Evolutionary conservation across 2,113 vertebrate genomes (phyloP), one percentile per base, ranked within the genome.

Genomic region (Indri indri): DNA sequence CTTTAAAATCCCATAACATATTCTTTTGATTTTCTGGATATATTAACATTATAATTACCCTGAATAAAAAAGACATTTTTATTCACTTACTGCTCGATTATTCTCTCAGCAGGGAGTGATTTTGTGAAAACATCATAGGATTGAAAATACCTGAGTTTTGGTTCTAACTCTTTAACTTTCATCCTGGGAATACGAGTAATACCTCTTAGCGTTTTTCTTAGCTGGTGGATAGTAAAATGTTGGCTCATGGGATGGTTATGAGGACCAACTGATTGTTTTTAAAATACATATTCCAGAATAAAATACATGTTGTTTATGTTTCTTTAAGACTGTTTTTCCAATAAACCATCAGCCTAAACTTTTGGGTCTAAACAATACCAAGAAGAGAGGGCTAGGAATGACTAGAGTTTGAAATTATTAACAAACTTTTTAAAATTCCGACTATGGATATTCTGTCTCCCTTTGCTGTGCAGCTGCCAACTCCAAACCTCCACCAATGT

Each of bases 321-420:
- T 81, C 92, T 91, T 77, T 95, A 88, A 68, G 23, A 93, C 66
- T 70, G 27, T 59, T 81, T 95, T 57, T 94, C 22, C 52, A 90
- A 32, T 65, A 82, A 88, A 66, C 61, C 34, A 66, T 65, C 77
- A 57, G 42, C 23, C 87, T 88, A 8, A 37, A 88, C 6, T 37
- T 82, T 40, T 59, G 74, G 17, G 11, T 27, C 27, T 65, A 59
- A 82, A 83, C 45, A 32, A 18, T 52, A 42, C 2, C 7, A 83
- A 90, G 40, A 17, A 63, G 30, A 90, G 13, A 93, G 22, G 13
- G 6, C 34, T 88, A 59, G 59, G 34, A 79, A 76, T 30, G 22
- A 47, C 40, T 52, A 76, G 40, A 88, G 50, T 37, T 77, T 61
- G 8, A 47, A 83, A 73, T 88, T 40, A 59, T 61, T 80, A 71